Percentiles rank a stretch among this genome's conserved stretches.
These are phyloP conservation scores for Melanotaenia pygmaea DNA, from an alignment of 2,797 vertebrate genomes.

Conservation along the genomic window DNA sequence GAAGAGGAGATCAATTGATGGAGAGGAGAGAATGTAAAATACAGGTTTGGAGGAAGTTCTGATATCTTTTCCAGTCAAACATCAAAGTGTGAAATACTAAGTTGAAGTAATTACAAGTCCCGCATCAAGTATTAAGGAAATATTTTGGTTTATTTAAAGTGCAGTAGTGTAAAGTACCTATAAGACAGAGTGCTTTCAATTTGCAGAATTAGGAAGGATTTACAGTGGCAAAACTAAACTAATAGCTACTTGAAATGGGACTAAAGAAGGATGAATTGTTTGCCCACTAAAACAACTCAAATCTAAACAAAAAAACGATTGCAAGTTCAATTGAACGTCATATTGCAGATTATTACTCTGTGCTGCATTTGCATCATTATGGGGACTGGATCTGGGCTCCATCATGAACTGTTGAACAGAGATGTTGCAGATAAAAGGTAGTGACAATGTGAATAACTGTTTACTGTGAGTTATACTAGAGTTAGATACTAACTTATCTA, in stretches of 20 bases:
- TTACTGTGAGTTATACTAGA: too few relatives aligned
- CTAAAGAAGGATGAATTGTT: background rate
- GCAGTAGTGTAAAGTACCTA: background rate
- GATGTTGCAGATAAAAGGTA: background rate
- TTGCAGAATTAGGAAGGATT: background rate
- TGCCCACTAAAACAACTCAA: background rate
- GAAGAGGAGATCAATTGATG: constrained; percentile 25
- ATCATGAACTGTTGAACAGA: background rate
- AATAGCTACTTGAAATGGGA: background rate
- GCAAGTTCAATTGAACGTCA: background rate
- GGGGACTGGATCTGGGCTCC: background rate
- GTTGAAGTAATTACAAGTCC: background rate
- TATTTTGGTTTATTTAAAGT: background rate
- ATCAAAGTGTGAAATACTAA: background rate
- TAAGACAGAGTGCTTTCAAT: background rate
- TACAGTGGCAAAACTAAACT: background rate
- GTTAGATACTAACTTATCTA: too few relatives aligned
- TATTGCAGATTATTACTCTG: background rate
- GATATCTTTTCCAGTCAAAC: background rate
- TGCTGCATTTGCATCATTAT: too few relatives aligned
- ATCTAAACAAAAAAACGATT: background rate
- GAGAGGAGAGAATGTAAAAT: constrained; percentile 12
- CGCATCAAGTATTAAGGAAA: background rate
- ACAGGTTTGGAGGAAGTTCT: constrained; percentile 8
- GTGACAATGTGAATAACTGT: too few relatives aligned